Evolutionary conservation across 2,888 invertebrate species (phyloP), one percentile per base, ranked within the genome.

Genomic region (Ligdia adustata): DNA sequence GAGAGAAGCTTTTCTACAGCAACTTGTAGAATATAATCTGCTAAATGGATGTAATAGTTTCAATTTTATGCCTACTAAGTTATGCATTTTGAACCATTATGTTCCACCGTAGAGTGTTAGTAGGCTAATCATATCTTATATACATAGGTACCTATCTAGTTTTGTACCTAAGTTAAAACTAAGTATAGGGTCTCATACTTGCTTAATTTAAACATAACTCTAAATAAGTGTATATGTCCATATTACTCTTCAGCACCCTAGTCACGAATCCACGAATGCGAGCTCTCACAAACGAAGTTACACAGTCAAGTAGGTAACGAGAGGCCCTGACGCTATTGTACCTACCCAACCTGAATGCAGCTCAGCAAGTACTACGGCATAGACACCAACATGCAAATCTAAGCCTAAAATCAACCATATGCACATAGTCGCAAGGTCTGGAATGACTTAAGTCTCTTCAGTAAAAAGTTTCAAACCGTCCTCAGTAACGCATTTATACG

Each of bases 241-340:
- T 4, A 18, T 33, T 12, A 38, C 50, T 52, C 52, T 14, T 39
- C 15, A 71, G 75, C 55, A 58, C 43, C 55, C 35, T 46, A 35
- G 9, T 31, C 51, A 66, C 52, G 66, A 65, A 61, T 72, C 63
- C 18, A 11, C 18, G 18, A 62, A 64, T 67, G 67, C 73, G 66
- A 72, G 74, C 75, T 70, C 66, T 79, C 75, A 72, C 82, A 86
- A 89, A 89, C 81, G 85, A 87, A 88, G 88, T 89, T 89, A 88
- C 80, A 84, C 83, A 88, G 89, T 88, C 89, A 87, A 89, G 89
- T 88, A 81, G 79, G 81, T 82, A 87, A 87, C 87, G 87, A 86
- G 87, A 83, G 83, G 82, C 79, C 78, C 78, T 75, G 75, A 69
- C 76, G 54, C 51, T 69, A 79, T 79, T 77, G 74, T 79, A 71